Percentiles rank a stretch among this genome's conserved stretches.
Conservation (phyloP, 2,888 invertebrate species). For the Parelbella ahira region DNA sequence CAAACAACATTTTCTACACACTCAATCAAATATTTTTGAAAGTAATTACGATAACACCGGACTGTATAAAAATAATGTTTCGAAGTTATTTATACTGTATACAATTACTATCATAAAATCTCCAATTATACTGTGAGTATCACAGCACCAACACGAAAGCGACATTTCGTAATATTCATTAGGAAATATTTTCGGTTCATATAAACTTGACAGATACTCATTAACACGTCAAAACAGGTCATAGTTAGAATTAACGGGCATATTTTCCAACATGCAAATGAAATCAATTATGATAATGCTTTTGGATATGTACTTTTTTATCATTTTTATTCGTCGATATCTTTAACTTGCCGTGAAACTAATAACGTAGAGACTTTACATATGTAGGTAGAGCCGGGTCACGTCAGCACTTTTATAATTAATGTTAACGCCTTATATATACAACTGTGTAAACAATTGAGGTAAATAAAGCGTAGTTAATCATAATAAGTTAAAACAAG, state of each 20-base stretch:
- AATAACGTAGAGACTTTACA: slow-evolving; percentile 47
- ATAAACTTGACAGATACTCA: slow-evolving; percentile 35
- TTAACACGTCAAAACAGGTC: slow-evolving; percentile 51
- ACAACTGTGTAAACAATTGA: slow-evolving; percentile 5
- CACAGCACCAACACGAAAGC: slow-evolving; percentile 12
- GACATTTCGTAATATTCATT: slow-evolving; percentile 38
- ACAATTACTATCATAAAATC: slow-evolving; percentile 22
- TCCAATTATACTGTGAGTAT: slow-evolving; percentile 23
- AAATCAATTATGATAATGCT: slow-evolving; percentile 50
- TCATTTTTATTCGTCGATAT: slow-evolving; percentile 37
- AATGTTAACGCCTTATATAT: slow-evolving; percentile 16
- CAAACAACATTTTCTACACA: too few species aligned
- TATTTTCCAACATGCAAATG: slow-evolving; percentile 42
- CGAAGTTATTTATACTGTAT: slow-evolving; percentile 20
- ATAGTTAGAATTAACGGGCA: slow-evolving; percentile 47
- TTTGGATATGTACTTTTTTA: slow-evolving; percentile 39
- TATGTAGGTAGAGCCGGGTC: slow-evolving; percentile 40
- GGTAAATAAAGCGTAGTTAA: slow-evolving; percentile 2
- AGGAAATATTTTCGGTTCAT: slow-evolving; percentile 32
- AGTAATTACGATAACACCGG: slow-evolving; percentile 12
- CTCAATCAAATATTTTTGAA: slow-evolving; percentile 1
- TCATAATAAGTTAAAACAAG: slow-evolving; percentile 6
- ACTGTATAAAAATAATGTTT: slow-evolving; percentile 21
- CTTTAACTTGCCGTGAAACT: slow-evolving; percentile 36
- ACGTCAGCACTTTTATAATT: slow-evolving; percentile 32